These are phyloP conservation scores for Notarius quadriscutis DNA, from an alignment of 2,113 vertebrate species.

Conservation along the genomic window DNA sequence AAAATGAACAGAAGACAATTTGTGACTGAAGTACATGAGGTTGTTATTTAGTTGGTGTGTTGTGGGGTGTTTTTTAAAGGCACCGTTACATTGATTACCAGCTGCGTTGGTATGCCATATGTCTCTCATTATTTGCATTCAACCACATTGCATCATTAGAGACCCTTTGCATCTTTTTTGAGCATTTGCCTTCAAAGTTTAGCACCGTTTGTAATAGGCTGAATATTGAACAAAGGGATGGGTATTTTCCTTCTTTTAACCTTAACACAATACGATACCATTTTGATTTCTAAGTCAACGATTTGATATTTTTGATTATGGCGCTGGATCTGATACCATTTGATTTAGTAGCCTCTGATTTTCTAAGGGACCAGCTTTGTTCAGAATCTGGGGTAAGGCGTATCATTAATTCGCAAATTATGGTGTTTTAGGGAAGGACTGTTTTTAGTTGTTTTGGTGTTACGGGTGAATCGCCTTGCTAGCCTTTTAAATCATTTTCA, in stretches of 20 bases:
- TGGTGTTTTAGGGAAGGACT: neutral
- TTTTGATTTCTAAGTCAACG: neutral
- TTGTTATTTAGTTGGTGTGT: neutral
- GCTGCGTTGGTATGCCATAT: neutral
- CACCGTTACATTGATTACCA: neutral
- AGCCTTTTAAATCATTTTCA: neutral
- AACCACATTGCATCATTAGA: neutral
- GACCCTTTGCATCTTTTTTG: neutral
- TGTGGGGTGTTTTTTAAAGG: too few relatives aligned
- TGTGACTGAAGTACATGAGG: neutral
- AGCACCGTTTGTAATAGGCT: neutral
- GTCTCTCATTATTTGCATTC: neutral
- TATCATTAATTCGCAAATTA: neutral
- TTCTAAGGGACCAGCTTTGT: neutral
- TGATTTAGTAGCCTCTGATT: neutral
- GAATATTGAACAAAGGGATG: neutral
- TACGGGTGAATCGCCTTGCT: neutral
- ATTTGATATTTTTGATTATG: neutral
- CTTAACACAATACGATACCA: neutral
- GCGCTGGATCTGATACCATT: neutral
- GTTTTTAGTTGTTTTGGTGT: neutral
- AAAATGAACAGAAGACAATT: neutral
- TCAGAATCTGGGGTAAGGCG: neutral
- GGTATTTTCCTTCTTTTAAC: too few relatives aligned
- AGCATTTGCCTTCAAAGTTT: neutral